Evolutionary conservation across 2,888 invertebrate species (phyloP).

Genomic region (Macrophya annulata): DNA sequence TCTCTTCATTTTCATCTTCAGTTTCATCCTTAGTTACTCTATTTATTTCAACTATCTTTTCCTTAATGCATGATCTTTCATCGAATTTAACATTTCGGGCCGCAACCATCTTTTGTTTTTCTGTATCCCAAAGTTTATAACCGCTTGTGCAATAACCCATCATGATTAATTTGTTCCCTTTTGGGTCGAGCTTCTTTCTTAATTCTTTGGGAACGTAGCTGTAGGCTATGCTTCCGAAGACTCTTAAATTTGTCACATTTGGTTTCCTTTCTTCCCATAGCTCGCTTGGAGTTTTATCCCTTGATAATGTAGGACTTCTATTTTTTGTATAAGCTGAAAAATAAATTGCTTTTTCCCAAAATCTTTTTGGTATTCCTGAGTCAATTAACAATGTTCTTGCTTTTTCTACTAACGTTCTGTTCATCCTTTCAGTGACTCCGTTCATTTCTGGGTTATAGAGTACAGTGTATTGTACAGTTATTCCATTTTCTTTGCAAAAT

Average conservation of each 20-base stretch:
- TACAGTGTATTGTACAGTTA: constrained; percentile 57
- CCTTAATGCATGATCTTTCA: constrained; percentile 45
- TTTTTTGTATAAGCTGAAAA: constrained; percentile 57
- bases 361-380: constrained; percentile 56
- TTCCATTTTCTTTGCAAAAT: constrained; percentile 59
- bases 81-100: constrained; percentile 57
- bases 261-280: constrained; percentile 58
- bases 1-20: background rate
- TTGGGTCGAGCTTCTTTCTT: constrained; percentile 55
- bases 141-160: constrained; percentile 57
- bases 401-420: constrained; percentile 58
- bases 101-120: constrained; percentile 51
- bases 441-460: constrained; percentile 59
- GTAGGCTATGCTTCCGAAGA: constrained; percentile 59
- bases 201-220: constrained; percentile 55
- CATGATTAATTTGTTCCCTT: constrained; percentile 55
- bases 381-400: constrained; percentile 59
- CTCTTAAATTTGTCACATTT: constrained; percentile 54
- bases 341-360: constrained; percentile 59
- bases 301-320: constrained; percentile 47
- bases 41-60: background rate
- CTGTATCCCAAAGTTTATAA: constrained; percentile 57
- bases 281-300: constrained; percentile 57
- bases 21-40: background rate
- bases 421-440: constrained; percentile 60